A percentile compares a stretch with the other conserved stretches of the same genome.
These are phyloP conservation scores for Harpagoxenus sublaevis DNA, from an alignment of 2,888 invertebrate genomes.

Conservation along the genomic window DNA sequence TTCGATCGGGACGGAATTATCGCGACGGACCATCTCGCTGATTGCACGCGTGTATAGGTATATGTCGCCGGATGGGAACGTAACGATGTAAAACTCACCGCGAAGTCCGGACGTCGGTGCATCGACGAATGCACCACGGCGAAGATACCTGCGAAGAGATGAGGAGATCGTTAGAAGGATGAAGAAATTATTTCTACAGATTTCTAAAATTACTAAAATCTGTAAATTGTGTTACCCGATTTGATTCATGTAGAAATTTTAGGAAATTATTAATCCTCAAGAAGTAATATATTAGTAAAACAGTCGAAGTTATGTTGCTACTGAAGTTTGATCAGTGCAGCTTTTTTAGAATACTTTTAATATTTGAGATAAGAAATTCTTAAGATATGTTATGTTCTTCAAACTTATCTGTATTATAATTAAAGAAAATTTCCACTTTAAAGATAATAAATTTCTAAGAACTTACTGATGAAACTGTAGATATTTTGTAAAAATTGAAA, in stretches of 20 bases:
- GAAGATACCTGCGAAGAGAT: not conserved
- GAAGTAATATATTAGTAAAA: not conserved
- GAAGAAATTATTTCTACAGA: not conserved
- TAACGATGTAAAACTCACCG: not conserved
- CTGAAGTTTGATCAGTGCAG: not conserved
- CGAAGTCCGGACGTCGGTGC: slow-evolving; percentile 7
- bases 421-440: not conserved
- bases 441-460: not conserved
- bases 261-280: not conserved
- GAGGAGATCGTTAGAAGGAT: not conserved
- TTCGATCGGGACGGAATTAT: slow-evolving; percentile 66
- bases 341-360: not conserved
- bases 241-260: not conserved
- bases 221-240: not conserved
- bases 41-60: not conserved
- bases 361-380: not conserved
- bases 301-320: not conserved
- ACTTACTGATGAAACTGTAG: not conserved
- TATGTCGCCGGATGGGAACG: slow-evolving; percentile 49
- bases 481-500: not conserved
- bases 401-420: not conserved
- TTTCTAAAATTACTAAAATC: not conserved
- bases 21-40: slow-evolving; percentile 67
- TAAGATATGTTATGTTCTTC: not conserved
- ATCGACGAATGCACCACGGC: not conserved